Evolutionary conservation across 2,888 invertebrate species (phyloP).

Genomic region (Lasioglossum oenotherae): DNA sequence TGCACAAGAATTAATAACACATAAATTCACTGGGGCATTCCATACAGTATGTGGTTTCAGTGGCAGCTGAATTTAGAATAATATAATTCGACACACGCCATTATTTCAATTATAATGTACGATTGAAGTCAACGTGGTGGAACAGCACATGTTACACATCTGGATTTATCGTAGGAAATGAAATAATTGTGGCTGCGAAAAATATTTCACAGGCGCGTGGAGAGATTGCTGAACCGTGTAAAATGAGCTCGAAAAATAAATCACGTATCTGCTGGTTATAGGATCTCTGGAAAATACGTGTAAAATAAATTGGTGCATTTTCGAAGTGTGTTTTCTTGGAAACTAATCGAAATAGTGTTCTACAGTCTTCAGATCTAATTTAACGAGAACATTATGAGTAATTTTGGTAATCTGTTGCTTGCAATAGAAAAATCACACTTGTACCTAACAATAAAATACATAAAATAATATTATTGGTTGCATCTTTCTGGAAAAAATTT

Average conservation of each 20-base stretch:
- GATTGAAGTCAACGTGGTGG: background rate
- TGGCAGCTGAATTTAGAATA: conserved; percentile 2
- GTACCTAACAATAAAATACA: background rate
- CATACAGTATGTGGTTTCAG: background rate
- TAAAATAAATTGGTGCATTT: background rate
- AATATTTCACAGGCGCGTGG: background rate
- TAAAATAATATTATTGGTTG: background rate
- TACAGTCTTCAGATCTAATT: background rate
- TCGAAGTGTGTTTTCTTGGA: background rate
- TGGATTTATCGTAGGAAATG: background rate
- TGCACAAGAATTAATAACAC: background rate
- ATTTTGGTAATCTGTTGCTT: background rate
- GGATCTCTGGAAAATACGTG: background rate
- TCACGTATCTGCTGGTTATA: background rate
- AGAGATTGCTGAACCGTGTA: background rate
- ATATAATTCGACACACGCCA: background rate
- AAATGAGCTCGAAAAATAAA: background rate
- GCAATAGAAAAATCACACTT: background rate
- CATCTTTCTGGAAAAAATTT: background rate
- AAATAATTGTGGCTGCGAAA: background rate
- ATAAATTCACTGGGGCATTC: background rate
- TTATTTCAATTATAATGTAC: background rate
- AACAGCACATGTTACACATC: background rate
- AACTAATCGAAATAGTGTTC: background rate
- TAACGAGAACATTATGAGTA: background rate